Conservation (phyloP, 2,113 vertebrate species). For the Alethe castanea region DNA sequence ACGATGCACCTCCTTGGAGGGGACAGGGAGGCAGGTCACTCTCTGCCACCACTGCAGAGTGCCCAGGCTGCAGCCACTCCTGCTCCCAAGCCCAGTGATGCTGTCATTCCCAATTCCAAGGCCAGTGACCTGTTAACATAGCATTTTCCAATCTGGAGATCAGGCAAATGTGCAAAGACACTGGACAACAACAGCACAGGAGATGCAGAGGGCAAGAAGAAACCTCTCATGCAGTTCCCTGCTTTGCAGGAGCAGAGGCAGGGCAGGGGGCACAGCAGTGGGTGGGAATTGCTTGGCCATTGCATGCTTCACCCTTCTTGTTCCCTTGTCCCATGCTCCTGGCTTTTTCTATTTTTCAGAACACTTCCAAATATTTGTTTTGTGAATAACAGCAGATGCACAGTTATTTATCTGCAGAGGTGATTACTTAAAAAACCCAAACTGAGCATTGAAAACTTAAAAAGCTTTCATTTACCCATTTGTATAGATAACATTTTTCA, state of each 20-base stretch:
- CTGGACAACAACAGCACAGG: not conserved
- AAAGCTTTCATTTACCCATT: not conserved
- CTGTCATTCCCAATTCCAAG: not conserved
- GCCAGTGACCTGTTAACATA: accelerated
- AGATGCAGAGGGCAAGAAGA: not conserved
- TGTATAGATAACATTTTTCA: not conserved
- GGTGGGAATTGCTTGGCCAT: accelerated
- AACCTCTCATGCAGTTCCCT: not conserved
- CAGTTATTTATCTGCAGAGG: not conserved
- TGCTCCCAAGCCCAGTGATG: not conserved
- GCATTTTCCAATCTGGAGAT: accelerated
- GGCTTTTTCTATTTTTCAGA: not conserved
- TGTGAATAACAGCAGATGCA: not conserved
- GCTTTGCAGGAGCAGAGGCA: not conserved
- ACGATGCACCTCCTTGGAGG: not conserved
- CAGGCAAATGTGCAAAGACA: not conserved
- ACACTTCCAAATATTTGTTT: not conserved
- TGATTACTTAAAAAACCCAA: not conserved
- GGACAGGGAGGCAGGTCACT: not conserved
- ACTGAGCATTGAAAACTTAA: not conserved
- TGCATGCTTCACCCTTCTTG: accelerated
- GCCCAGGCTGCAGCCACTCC: not conserved
- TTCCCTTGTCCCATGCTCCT: accelerated
- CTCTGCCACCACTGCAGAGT: accelerated
- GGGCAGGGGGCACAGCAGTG: not conserved